A percentile compares a stretch with the other conserved stretches of the same genome.
Conservation (phyloP, 1,140 invertebrate genomes). For the Hyphantria cunea region DNA sequence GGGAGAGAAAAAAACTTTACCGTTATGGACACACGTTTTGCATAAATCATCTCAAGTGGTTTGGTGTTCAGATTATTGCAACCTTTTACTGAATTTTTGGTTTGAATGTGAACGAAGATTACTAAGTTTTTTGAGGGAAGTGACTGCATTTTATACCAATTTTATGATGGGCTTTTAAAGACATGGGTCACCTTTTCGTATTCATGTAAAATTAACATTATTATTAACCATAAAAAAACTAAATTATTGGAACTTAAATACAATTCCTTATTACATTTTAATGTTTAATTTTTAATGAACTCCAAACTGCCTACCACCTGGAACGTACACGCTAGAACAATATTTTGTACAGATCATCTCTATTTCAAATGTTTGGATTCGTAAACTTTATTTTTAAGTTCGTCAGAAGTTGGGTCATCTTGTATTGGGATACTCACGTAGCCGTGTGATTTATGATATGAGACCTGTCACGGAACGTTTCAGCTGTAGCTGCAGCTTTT, state of each 20-base stretch:
- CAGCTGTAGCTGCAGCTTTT: constrained; percentile 33
- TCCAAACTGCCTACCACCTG: too few relatives aligned
- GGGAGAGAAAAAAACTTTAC: constrained; percentile 43
- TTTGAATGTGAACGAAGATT: constrained; percentile 5
- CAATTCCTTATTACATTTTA: too few relatives aligned
- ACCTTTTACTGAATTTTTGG: constrained; percentile 28
- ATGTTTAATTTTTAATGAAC: too few relatives aligned
- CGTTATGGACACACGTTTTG: constrained; percentile 58
- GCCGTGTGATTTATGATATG: constrained; percentile 43
- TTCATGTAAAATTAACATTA: too few relatives aligned
- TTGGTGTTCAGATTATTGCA: constrained; percentile 39
- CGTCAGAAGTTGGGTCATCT: constrained; percentile 40
- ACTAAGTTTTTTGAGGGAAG: not conserved
- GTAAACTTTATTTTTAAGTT: constrained; percentile 3
- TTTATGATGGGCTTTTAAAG: too few relatives aligned
- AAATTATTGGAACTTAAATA: too few relatives aligned
- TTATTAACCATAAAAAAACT: too few relatives aligned
- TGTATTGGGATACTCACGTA: constrained; percentile 45
- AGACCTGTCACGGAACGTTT: constrained; percentile 24
- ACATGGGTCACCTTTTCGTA: too few relatives aligned
- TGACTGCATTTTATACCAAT: too few relatives aligned
- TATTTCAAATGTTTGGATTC: too few relatives aligned
- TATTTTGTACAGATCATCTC: too few relatives aligned
- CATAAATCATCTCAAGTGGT: constrained; percentile 67
- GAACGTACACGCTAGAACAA: too few relatives aligned